These are phyloP conservation scores for Podarcis lilfordi DNA, from an alignment of 2,797 vertebrate genomes.

Conservation along the genomic window DNA sequence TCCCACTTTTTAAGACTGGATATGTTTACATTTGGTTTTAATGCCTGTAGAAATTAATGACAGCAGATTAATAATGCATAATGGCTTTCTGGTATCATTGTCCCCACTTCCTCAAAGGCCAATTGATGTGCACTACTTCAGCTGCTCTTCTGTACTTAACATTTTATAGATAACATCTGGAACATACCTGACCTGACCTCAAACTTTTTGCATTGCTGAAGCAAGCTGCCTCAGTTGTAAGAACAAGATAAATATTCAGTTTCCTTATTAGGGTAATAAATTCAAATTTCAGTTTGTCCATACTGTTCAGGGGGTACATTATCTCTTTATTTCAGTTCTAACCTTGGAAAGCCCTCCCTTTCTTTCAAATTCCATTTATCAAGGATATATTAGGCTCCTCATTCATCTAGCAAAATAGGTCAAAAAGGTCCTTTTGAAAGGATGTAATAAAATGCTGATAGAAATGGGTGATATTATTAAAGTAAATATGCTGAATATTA, in stretches of 20 bases:
- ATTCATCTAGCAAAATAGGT: neutral
- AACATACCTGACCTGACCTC: neutral
- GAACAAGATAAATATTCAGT: neutral
- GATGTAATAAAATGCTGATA: neutral
- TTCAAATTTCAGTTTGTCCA: neutral
- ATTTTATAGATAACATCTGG: neutral
- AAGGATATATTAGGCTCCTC: neutral
- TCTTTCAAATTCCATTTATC: neutral
- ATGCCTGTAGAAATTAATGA: constrained; percentile 75
- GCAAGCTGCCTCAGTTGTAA: neutral
- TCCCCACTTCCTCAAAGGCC: neutral
- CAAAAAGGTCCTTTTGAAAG: neutral
- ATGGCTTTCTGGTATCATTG: constrained; percentile 11
- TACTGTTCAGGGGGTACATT: neutral
- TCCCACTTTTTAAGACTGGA: constrained; percentile 94
- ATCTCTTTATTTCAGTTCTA: neutral
- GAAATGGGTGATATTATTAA: neutral
- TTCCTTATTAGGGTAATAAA: neutral
- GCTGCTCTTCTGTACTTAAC: neutral
- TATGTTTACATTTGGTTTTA: constrained; percentile 89
- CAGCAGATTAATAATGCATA: constrained; percentile 13
- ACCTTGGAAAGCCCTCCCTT: neutral
- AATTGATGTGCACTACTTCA: neutral
- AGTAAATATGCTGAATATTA: neutral
- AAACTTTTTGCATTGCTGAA: neutral